These are phyloP conservation scores for Polypterus senegalus DNA, from an alignment of 2,113 vertebrate species.

Conservation along the genomic window DNA sequence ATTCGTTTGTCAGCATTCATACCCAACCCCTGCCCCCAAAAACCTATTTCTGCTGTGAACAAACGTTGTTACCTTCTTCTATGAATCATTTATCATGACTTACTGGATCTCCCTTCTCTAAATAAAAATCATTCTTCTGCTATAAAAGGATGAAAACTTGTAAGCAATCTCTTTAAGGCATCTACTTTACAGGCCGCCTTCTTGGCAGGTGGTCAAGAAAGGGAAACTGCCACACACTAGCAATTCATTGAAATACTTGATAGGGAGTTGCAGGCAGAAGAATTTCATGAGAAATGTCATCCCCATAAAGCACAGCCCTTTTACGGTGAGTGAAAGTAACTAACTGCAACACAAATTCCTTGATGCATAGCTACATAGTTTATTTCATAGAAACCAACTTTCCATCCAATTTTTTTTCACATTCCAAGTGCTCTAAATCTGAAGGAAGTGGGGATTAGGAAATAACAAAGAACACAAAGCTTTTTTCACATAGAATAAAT, in stretches of 20 bases:
- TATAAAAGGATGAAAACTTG: constrained; percentile 81
- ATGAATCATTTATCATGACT: constrained; percentile 16
- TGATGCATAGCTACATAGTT: background rate
- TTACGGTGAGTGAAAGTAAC: background rate
- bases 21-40: too few relatives aligned
- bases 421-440: too few relatives aligned
- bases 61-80: background rate
- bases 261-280: background rate
- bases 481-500: too few relatives aligned
- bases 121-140: constrained; percentile 73
- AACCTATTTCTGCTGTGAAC: too few relatives aligned
- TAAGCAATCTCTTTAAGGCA: constrained; percentile 44
- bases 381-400: background rate
- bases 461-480: too few relatives aligned
- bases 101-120: constrained; percentile 42
- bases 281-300: constrained; percentile 1
- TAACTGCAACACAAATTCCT: background rate
- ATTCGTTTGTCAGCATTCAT: too few relatives aligned
- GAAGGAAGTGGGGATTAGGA: too few relatives aligned
- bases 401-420: too few relatives aligned
- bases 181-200: constrained; percentile 49
- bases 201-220: constrained; percentile 44
- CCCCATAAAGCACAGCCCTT: background rate
- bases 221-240: constrained; percentile 18
- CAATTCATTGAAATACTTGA: constrained; percentile 19